Evolutionary conservation across 2,888 invertebrate species (phyloP).

Genomic region (Drosophila parthenogenetica): DNA sequence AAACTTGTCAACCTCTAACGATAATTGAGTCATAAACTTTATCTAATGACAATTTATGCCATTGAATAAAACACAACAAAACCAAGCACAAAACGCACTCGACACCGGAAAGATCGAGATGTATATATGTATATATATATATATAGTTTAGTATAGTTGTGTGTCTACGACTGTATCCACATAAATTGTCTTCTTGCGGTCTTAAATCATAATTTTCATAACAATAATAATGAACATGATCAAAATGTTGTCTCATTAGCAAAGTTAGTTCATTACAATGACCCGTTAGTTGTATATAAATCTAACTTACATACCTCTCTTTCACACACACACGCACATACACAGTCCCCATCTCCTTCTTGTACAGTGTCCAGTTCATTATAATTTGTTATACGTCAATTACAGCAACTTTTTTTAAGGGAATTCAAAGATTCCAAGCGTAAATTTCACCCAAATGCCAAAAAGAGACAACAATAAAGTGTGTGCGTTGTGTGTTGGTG

Average conservation of each 20-base stretch:
- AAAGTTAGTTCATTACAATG: conserved; percentile 38
- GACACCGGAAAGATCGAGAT: conserved; percentile 59
- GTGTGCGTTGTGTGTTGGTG: neutral
- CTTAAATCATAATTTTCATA: conserved; percentile 70
- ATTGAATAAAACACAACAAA: conserved; percentile 53
- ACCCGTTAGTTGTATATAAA: conserved; percentile 34
- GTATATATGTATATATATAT: conserved; percentile 7
- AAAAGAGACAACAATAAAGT: neutral
- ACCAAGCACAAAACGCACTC: conserved; percentile 36
- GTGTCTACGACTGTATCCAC: conserved; percentile 11
- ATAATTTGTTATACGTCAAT: conserved; percentile 63
- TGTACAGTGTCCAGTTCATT: conserved; percentile 13
- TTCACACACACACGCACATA: neutral
- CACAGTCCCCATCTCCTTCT: neutral
- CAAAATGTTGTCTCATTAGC: conserved; percentile 67
- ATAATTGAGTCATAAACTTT: conserved; percentile 80
- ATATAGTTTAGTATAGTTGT: conserved; percentile 1
- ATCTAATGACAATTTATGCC: conserved; percentile 79
- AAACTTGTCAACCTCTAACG: conserved; percentile 73
- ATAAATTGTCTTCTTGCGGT: conserved; percentile 65
- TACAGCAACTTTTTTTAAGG: conserved; percentile 47
- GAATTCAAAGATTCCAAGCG: conserved; percentile 28
- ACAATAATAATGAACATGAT: conserved; percentile 53
- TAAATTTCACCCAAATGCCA: conserved; percentile 34
- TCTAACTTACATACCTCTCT: neutral